A percentile compares a stretch with the other conserved stretches of the same genome.
Evolutionary conservation across 92 coral and sea anemone species (phyloP).

Genomic region (Palythoa grandiflora): DNA sequence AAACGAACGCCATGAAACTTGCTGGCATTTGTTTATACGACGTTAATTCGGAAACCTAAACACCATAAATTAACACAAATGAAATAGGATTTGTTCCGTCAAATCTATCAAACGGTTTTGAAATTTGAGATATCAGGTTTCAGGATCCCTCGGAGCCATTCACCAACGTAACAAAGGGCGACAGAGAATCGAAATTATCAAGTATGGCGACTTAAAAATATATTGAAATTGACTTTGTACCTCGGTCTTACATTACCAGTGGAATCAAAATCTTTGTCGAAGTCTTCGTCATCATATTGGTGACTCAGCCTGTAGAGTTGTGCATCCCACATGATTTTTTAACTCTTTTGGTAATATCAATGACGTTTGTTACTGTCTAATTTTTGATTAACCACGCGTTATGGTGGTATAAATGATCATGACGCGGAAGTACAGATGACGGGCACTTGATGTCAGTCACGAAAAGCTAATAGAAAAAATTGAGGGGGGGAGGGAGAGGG

Average conservation of each 20-base stretch:
- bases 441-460: too few relatives aligned
- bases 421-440: too few relatives aligned
- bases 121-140: background rate
- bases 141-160: background rate
- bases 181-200: background rate
- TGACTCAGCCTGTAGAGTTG: background rate
- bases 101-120: background rate
- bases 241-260: background rate
- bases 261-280: background rate
- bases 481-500: too few relatives aligned
- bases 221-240: background rate
- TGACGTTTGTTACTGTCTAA: too few relatives aligned
- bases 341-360: too few relatives aligned
- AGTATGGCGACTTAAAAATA: background rate
- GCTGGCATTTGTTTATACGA: background rate
- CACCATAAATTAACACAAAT: too few relatives aligned
- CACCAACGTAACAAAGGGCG: too few relatives aligned
- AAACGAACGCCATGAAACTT: background rate
- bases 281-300: background rate
- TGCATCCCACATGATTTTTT: background rate
- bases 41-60: background rate
- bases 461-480: too few relatives aligned
- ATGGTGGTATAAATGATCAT: too few relatives aligned
- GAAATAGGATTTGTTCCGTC: background rate
- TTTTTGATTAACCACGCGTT: too few relatives aligned